A percentile compares a stretch with the other conserved stretches of the same genome.
Conservation (phyloP, 2,797 vertebrate genomes). For the Pithecia hirsuta region DNA sequence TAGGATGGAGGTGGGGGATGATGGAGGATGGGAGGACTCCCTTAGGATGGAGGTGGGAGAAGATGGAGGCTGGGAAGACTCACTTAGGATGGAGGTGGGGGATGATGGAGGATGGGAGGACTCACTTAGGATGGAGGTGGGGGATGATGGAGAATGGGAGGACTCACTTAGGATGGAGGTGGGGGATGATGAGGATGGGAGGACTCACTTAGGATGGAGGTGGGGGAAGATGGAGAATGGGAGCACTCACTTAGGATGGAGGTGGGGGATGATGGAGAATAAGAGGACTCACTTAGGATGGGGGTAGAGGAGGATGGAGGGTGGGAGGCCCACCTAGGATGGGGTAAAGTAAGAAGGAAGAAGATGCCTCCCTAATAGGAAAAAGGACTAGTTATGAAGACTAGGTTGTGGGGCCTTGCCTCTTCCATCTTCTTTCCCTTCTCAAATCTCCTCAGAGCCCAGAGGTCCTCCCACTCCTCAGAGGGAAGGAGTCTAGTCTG, state of each 20-base stretch:
- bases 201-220: too few species aligned
- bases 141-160: neutral
- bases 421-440: neutral
- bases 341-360: neutral
- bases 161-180: neutral
- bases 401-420: neutral
- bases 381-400: neutral
- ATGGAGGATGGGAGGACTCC: neutral
- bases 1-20: neutral
- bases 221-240: neutral
- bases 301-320: too few species aligned
- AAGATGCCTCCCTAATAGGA: neutral
- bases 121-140: too few species aligned
- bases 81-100: too few species aligned
- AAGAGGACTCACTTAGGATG: too few species aligned
- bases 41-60: too few species aligned
- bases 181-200: too few species aligned
- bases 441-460: neutral
- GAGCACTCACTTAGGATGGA: neutral
- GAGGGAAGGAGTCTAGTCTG: neutral
- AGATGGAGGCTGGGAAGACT: too few species aligned
- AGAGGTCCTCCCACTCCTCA: neutral
- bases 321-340: neutral
- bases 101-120: neutral
- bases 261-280: too few species aligned